A percentile compares a stretch with the other conserved stretches of the same genome.
phyloP scores from a whole-genome alignment of 2,113 vertebrate species.

The Lanius ludovicianus region DNA sequence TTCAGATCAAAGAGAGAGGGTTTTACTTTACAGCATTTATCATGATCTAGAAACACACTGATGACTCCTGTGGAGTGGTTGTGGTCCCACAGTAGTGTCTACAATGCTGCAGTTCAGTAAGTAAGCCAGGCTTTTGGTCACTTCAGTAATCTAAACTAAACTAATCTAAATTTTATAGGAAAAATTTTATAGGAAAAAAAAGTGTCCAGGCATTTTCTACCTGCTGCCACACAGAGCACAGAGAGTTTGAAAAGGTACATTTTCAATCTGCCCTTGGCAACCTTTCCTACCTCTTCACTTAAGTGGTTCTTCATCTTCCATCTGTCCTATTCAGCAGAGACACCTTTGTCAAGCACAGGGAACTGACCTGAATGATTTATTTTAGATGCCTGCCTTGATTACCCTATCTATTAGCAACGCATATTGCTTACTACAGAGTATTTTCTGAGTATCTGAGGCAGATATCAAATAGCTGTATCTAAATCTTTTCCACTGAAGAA shows the following conservation, averaged over 20 bases:
- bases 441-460: not conserved
- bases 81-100: not conserved
- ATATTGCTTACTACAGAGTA: not conserved
- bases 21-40: not conserved
- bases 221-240: not conserved
- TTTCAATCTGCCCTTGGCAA: not conserved
- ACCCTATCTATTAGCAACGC: not conserved
- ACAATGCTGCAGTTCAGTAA: not conserved
- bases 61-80: not conserved
- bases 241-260: not conserved
- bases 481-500: slow-evolving; percentile 41
- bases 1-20: not conserved
- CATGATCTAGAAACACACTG: not conserved
- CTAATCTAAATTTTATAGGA: no score
- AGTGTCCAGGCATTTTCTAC: not conserved
- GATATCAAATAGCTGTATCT: slow-evolving; percentile 44
- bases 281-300: not conserved
- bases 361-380: not conserved
- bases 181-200: not conserved
- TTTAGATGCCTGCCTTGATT: not conserved
- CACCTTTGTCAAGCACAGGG: not conserved
- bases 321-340: not conserved
- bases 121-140: not conserved
- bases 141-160: no score
- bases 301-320: not conserved